Conservation (phyloP, 2,797 vertebrate species). For the Pseudotriccus pelzelni region DNA sequence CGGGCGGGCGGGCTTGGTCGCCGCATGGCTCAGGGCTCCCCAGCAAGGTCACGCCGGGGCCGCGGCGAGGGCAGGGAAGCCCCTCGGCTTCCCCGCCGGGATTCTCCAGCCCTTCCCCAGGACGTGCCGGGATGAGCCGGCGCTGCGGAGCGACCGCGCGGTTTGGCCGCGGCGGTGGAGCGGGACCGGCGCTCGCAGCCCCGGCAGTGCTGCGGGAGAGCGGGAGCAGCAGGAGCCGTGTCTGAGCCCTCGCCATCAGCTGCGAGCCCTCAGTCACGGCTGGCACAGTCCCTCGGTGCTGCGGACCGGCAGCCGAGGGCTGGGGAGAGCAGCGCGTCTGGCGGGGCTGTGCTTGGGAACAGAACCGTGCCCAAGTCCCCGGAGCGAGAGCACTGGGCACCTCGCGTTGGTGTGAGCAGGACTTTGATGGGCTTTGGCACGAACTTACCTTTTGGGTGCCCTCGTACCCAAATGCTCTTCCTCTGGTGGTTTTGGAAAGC, state of each 20-base stretch:
- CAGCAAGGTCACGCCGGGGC: slow-evolving; percentile 30
- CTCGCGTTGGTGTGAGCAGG: rapidly evolving
- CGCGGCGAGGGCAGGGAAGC: background rate
- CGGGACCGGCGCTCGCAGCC: background rate
- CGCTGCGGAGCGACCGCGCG: background rate
- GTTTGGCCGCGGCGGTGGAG: background rate
- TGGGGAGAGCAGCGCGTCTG: background rate
- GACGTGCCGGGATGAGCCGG: background rate
- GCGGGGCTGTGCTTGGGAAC: background rate
- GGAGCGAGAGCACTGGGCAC: rapidly evolving
- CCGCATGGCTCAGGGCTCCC: background rate
- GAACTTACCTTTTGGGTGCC: background rate
- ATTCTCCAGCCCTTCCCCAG: background rate
- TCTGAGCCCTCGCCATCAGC: background rate
- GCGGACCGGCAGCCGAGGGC: background rate
- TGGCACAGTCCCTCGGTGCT: too few species aligned
- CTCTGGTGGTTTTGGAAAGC: background rate
- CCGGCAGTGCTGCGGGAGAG: background rate
- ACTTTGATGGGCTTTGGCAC: background rate
- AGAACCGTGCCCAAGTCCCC: rapidly evolving
- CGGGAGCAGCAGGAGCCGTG: background rate
- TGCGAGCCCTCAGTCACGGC: background rate
- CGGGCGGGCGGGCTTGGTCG: background rate
- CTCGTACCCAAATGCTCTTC: rapidly evolving
- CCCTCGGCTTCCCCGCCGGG: background rate